phyloP scores from a whole-genome alignment of 2,113 vertebrate genomes.

The Dicentrarchus labrax region DNA sequence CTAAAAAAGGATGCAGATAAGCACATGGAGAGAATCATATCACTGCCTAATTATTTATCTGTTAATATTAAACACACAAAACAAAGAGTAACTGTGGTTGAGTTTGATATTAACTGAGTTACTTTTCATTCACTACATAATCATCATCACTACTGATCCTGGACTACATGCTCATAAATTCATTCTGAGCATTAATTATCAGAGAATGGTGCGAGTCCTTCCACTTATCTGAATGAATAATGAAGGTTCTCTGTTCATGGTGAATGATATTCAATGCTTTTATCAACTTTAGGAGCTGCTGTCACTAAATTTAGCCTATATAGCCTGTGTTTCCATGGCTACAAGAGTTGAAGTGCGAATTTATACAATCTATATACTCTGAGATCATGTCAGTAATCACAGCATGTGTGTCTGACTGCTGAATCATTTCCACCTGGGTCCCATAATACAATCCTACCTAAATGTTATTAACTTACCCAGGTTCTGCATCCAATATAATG shows the following conservation, averaged over 20 bases:
- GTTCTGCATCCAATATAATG: conserved; percentile 24
- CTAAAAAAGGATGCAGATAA: background rate
- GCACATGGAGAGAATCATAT: background rate
- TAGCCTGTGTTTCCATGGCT: conserved; percentile 78
- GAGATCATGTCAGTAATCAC: conserved; percentile 49
- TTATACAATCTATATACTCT: conserved; percentile 54
- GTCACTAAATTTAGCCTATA: conserved; percentile 75
- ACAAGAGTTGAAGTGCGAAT: conserved; percentile 59
- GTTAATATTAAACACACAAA: conserved; percentile 13
- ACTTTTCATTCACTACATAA: conserved; percentile 34
- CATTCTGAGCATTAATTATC: conserved; percentile 27
- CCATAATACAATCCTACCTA: background rate
- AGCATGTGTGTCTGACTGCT: conserved; percentile 23
- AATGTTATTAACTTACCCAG: conserved; percentile 15
- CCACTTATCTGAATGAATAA: conserved; percentile 47
- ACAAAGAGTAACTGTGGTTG: conserved; percentile 14
- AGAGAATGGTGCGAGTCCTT: conserved; percentile 1
- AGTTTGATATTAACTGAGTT: conserved; percentile 32
- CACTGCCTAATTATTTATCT: background rate
- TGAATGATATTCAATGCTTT: conserved; percentile 58
- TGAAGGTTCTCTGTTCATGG: conserved; percentile 33
- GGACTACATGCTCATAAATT: conserved; percentile 41
- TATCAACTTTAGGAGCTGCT: conserved; percentile 73
- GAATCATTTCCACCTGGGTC: conserved; percentile 39
- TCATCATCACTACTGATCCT: conserved; percentile 16